Conservation (phyloP, 53 echinoderm and acorn worm species). For the Pentamera pediparva region DNA sequence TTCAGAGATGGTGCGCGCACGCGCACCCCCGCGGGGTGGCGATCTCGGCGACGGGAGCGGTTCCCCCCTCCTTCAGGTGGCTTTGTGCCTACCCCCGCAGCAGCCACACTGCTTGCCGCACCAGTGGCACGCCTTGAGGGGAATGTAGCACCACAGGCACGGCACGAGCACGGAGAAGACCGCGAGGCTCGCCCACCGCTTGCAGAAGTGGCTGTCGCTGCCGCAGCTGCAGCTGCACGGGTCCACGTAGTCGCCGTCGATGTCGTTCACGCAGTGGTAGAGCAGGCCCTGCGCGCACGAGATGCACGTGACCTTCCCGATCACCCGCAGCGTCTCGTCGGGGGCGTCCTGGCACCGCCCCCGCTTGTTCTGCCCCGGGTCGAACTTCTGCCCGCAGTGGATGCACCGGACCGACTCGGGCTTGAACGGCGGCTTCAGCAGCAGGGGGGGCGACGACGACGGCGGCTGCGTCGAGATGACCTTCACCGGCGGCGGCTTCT, state of each 20-base stretch:
- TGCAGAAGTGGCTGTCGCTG: slow-evolving; percentile 69
- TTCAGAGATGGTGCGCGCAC: not conserved
- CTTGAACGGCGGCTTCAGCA: slow-evolving; percentile 46
- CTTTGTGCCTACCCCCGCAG: slow-evolving; percentile 94
- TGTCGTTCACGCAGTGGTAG: slow-evolving; percentile 87
- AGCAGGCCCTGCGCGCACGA: slow-evolving; percentile 70
- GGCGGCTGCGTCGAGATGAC: slow-evolving; percentile 80
- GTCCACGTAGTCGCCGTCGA: slow-evolving; percentile 77
- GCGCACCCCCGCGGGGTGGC: no score
- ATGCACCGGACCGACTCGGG: slow-evolving; percentile 62
- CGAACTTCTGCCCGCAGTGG: slow-evolving; percentile 84
- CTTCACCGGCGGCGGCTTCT: slow-evolving; percentile 52
- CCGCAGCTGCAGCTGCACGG: slow-evolving; percentile 73
- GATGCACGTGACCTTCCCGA: slow-evolving; percentile 68
- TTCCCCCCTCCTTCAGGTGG: slow-evolving; percentile 86
- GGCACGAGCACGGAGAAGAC: slow-evolving; percentile 84
- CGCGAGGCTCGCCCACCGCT: slow-evolving; percentile 76
- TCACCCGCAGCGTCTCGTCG: slow-evolving; percentile 59
- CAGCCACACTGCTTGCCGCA: slow-evolving; percentile 92
- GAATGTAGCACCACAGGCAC: slow-evolving; percentile 97
- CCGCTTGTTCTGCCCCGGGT: slow-evolving; percentile 65
- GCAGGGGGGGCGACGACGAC: slow-evolving; percentile 57
- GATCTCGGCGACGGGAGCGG: no score
- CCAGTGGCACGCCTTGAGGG: slow-evolving; percentile 87
- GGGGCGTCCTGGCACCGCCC: slow-evolving; percentile 90